These are phyloP conservation scores for Ornithoptera priamus DNA, from an alignment of 2,888 invertebrate species.

Conservation along the genomic window DNA sequence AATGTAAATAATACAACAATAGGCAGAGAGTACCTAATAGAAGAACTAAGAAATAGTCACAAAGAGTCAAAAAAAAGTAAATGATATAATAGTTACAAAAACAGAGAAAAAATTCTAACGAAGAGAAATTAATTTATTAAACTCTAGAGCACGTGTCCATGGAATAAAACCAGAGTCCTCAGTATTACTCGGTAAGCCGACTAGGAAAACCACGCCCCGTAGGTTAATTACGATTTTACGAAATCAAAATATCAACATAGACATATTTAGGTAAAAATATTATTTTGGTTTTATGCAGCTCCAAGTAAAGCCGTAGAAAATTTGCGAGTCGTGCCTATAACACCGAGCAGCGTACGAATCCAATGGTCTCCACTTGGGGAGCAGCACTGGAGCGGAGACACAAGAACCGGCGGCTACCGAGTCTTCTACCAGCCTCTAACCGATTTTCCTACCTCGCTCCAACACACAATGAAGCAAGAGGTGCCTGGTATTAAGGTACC, in stretches of 20 bases:
- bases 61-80: too few relatives aligned
- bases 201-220: too few relatives aligned
- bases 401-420: conserved; percentile 92
- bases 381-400: conserved; percentile 93
- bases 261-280: background rate
- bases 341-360: conserved; percentile 95
- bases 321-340: conserved; percentile 94
- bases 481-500: conserved; percentile 87
- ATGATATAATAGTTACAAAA: too few relatives aligned
- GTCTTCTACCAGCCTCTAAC: conserved; percentile 93
- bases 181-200: too few relatives aligned
- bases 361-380: conserved; percentile 92
- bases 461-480: conserved; percentile 91
- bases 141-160: background rate
- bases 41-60: too few relatives aligned
- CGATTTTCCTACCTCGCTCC: conserved; percentile 92
- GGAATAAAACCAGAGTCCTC: background rate
- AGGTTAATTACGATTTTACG: background rate
- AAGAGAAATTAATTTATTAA: background rate
- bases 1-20: too few relatives aligned
- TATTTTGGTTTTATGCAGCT: conserved; percentile 68
- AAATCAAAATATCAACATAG: background rate
- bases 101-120: too few relatives aligned
- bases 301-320: conserved; percentile 91
- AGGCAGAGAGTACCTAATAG: too few relatives aligned